Evolutionary conservation across 2,888 invertebrate species (phyloP), one percentile per base, ranked within the genome.

Genomic region (Colletes collaris): DNA sequence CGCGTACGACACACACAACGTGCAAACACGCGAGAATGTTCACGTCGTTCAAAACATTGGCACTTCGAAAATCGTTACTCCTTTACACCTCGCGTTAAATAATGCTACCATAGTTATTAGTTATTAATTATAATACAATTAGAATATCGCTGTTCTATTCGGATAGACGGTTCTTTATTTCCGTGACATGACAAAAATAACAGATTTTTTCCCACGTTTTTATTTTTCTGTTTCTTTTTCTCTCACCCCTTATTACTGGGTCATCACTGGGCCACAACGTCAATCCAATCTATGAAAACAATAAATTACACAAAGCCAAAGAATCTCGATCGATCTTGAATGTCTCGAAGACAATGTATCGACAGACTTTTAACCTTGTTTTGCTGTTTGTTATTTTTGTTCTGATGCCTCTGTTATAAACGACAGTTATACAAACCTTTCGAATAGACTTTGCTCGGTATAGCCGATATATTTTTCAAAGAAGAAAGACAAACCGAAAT

Each of bases 61-160:
- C 90, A 89, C 89, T 89, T 89, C 74, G 81, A 88, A 86, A 83
- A 77, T 88, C 79, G 76, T 83, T 78, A 86, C 84, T 76, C 68
- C 64, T 71, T 76, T 62, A 70, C 50, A 49, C 64, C 59, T 84
- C 65, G 55, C 69, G 66, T 86, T 79, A 73, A 79, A 81, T 86
- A 82, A 81, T 70, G 76, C 81, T 83, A 83, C 67, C 70, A 71
- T 76, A 81, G 62, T 76, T 82, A 77, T 81, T 69, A 67, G 53
- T 81, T 69, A 76, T 77, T 78, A 81, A 81, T 76, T 87, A 86
- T 69, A 65, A 76, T 82, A 85, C 75, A 82, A 80, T 86, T 84
- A 88, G 73, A 71, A 80, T 84, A 83, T 82, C 81, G 78, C 75
- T 84, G 80, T 81, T 84, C 76, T 67, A 82, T 84, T 16, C 75